Evolutionary conservation across 2,113 vertebrate species (phyloP).

Genomic region (Indicator maculatus): DNA sequence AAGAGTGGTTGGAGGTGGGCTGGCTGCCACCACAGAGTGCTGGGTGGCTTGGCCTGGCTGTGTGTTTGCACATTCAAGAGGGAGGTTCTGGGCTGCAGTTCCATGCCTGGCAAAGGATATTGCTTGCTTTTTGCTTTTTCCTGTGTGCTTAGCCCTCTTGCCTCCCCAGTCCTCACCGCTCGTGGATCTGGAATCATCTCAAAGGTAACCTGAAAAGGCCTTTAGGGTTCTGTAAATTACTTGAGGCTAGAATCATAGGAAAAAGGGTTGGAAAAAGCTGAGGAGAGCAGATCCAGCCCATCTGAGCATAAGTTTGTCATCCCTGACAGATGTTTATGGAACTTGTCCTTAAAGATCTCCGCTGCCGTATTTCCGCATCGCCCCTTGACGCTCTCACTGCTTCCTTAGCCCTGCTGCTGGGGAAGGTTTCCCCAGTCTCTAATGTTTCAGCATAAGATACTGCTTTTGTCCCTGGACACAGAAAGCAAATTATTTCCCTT

Average conservation of each 20-base stretch:
- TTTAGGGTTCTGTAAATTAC: constrained; percentile 50
- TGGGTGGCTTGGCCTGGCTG: constrained; percentile 35
- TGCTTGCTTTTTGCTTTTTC: background rate
- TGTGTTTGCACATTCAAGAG: background rate
- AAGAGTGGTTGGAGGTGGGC: background rate
- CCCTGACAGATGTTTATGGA: constrained; percentile 50
- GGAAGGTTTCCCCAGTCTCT: background rate
- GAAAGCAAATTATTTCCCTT: background rate
- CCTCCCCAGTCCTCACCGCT: background rate
- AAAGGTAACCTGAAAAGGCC: constrained; percentile 59
- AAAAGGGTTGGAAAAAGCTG: background rate
- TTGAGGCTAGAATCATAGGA: background rate
- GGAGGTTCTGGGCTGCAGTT: constrained; percentile 48
- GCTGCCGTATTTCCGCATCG: background rate
- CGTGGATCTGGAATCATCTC: constrained; percentile 45
- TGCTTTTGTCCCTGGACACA: background rate
- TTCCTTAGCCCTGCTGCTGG: background rate
- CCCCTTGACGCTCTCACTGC: background rate
- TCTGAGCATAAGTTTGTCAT: constrained; percentile 38
- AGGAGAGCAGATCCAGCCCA: constrained; percentile 28
- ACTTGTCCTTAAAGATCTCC: constrained; percentile 35
- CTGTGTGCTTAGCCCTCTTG: background rate
- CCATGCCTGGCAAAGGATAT: constrained; percentile 21
- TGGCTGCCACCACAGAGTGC: background rate
- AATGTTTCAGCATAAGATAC: background rate